Base-by-base conservation (phyloP, 2,888 invertebrate species). In the Eumerus sabulonum region DNA sequence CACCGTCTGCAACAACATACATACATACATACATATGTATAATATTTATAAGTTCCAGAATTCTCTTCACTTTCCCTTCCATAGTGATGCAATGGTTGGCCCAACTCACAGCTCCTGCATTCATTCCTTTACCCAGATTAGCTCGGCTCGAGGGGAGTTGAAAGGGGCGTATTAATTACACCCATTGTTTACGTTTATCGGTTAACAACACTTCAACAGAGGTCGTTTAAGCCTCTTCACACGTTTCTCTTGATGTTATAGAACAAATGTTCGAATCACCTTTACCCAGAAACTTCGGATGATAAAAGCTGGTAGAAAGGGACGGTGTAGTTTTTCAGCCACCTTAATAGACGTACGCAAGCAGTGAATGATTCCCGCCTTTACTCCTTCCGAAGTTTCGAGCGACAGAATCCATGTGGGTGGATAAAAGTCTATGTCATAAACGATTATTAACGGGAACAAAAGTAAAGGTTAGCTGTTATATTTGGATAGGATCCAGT, bases 131-230 rank as follows among this genome's bases (percentile, higher is more conserved):
- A 5, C 5, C n/a, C n/a, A 14, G 11, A n/a, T 9, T 1, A 3
- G 14, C 27, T 27, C n/a, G n/a, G n/a, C n/a, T n/a, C n/a, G n/a
- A n/a, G 66, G 56, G 56, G 66, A 66, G 54, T 72, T 71, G 44
- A n/a, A n/a, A n/a, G 62, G 71, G 77, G 77, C 77, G 77, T 67
- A 67, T 67, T 72, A 77, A 67, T 72, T 72, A 77, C 77, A 72
- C 77, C 77, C 77, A 67, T 72, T 66, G 72, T 77, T 77, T 77
- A 66, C 42, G 66, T 72, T 72, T 66, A 72, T 67, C 72, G 62
- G 67, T 67, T 72, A 72, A 72, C 67, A 77, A 48, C 66, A 66
- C 73, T 54, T 67, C 60, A 48, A 12, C 56, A 54, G 74, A 62
- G 67, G 59, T 40, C 54, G 9, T 36, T 67, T 56, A 62, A 51